phyloP scores from a whole-genome alignment of 2,888 invertebrate genomes.

The Mimachlamys varia region DNA sequence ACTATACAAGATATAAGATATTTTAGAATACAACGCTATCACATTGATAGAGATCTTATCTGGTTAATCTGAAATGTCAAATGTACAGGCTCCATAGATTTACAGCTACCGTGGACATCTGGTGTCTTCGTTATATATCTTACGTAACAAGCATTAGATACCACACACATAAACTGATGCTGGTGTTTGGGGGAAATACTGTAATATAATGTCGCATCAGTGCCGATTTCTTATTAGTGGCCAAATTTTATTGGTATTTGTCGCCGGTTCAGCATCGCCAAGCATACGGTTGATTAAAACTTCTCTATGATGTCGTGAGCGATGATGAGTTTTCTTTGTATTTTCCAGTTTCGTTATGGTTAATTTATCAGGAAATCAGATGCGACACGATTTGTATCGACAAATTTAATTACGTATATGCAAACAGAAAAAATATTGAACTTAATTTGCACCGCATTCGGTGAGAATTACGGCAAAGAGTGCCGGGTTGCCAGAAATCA shows the following conservation, averaged over 20 bases:
- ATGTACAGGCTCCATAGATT: too few relatives aligned
- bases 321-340: slow-evolving; percentile 16
- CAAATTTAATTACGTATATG: slow-evolving; percentile 36
- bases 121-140: not conserved
- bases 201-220: not conserved
- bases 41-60: too few relatives aligned
- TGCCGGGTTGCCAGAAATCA: not conserved
- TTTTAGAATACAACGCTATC: too few relatives aligned
- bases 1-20: too few relatives aligned
- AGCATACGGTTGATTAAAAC: slow-evolving; percentile 22
- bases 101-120: not conserved
- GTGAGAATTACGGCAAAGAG: slow-evolving; percentile 5
- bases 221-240: not conserved
- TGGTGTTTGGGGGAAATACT: too few relatives aligned
- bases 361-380: slow-evolving; percentile 25
- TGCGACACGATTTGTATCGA: slow-evolving; percentile 11
- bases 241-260: not conserved
- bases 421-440: slow-evolving; percentile 34
- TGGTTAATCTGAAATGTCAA: too few relatives aligned
- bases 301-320: not conserved
- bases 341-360: slow-evolving; percentile 18
- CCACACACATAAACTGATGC: not conserved
- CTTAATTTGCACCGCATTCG: slow-evolving; percentile 19
- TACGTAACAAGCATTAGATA: not conserved
- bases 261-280: not conserved